These are phyloP conservation scores for Melanotaenia trifasciata DNA, from an alignment of 2,797 vertebrate genomes.

Conservation along the genomic window DNA sequence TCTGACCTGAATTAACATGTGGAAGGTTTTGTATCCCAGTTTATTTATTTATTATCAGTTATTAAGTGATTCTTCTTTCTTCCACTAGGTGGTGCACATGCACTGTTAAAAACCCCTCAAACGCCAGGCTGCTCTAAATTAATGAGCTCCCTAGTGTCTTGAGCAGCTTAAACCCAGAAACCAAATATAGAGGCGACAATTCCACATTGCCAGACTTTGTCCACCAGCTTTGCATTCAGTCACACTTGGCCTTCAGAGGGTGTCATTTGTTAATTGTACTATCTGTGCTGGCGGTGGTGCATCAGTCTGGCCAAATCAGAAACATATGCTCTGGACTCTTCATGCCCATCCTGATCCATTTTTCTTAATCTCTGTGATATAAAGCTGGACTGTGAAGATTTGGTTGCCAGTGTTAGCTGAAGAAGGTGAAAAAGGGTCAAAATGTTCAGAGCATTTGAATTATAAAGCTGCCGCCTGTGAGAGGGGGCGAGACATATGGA, in stretches of 20 bases:
- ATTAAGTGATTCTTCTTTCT: slow-evolving; percentile 11
- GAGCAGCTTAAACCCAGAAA: slow-evolving; percentile 23
- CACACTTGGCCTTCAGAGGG: neutral
- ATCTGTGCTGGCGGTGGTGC: slow-evolving; percentile 4
- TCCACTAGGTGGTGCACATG: slow-evolving; percentile 57
- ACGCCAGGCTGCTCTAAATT: neutral
- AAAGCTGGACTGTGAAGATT: slow-evolving; percentile 5
- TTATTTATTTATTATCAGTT: neutral
- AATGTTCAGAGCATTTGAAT: neutral
- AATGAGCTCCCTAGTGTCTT: slow-evolving; percentile 4
- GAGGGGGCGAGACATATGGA: slow-evolving; percentile 9
- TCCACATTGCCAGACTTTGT: slow-evolving; percentile 27
- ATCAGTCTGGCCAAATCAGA: slow-evolving; percentile 1
- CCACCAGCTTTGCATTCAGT: slow-evolving; percentile 29
- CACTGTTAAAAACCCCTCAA: slow-evolving; percentile 1
- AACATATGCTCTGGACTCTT: slow-evolving; percentile 12
- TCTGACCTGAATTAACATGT: neutral
- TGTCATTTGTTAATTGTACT: slow-evolving; percentile 33
- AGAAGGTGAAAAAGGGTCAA: slow-evolving; percentile 12
- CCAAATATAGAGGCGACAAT: slow-evolving; percentile 38
- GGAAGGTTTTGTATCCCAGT: neutral
- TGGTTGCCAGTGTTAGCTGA: slow-evolving; percentile 1
- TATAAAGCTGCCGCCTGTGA: slow-evolving; percentile 14
- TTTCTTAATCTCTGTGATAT: neutral
- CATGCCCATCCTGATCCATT: neutral